Conservation (phyloP, 1,140 invertebrate species). For the Euwallacea fornicatus region DNA sequence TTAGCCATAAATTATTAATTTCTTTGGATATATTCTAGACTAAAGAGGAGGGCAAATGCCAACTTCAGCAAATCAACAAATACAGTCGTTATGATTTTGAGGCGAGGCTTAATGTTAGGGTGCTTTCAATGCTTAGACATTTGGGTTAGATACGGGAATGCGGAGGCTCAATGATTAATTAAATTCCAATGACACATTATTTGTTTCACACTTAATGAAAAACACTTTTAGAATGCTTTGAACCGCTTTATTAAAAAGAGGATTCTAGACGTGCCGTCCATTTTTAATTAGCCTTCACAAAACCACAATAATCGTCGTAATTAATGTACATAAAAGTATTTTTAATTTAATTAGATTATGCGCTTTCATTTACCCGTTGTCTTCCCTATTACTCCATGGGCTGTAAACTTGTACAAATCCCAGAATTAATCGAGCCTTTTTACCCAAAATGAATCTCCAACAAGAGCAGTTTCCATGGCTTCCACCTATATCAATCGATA, state of each 20-base stretch:
- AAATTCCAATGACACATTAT: no score
- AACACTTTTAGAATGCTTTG: constrained; percentile 1
- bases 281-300: constrained; percentile 1
- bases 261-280: constrained; percentile 4
- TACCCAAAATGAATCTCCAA: no score
- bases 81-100: constrained; percentile 73
- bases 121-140: constrained; percentile 60
- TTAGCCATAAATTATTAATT: not conserved
- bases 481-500: no score
- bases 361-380: constrained; percentile 3
- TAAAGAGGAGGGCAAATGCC: constrained; percentile 57
- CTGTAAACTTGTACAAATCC: constrained; percentile 17
- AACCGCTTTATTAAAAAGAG: not conserved
- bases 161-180: no score
- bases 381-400: constrained; percentile 20
- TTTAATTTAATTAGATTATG: not conserved
- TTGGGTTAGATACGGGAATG: constrained; percentile 1
- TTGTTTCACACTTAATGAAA: not conserved
- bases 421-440: no score
- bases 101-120: constrained; percentile 63
- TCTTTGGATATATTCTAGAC: constrained; percentile 50
- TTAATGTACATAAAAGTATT: constrained; percentile 11
- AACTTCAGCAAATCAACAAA: constrained; percentile 57
- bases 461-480: no score
- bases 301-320: not conserved